These are phyloP conservation scores for Platalea minor DNA, from an alignment of 2,797 vertebrate genomes.

Conservation along the genomic window DNA sequence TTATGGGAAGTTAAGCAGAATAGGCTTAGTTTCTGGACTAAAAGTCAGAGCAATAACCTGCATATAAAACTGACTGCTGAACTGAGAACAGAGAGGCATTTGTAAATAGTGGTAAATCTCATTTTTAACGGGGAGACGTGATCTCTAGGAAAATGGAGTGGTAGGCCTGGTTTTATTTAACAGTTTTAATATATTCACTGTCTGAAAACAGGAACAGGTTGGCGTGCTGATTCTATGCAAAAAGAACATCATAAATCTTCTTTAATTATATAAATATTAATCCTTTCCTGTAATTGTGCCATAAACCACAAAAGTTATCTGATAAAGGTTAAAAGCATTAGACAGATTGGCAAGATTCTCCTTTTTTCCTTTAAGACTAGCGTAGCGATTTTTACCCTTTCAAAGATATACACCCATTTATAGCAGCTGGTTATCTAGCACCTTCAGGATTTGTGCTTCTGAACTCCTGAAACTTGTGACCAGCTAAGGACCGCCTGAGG, in stretches of 20 bases:
- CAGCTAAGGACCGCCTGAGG: background rate
- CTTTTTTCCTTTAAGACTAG: background rate
- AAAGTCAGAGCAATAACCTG: slow-evolving; percentile 29
- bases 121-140: slow-evolving; percentile 3
- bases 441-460: background rate
- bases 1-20: slow-evolving; percentile 61
- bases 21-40: slow-evolving; percentile 32
- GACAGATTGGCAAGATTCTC: background rate
- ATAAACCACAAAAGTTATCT: background rate
- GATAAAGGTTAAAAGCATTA: slow-evolving; percentile 1
- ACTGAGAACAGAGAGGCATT: background rate
- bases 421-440: background rate
- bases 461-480: background rate
- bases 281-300: background rate
- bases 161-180: slow-evolving; percentile 20
- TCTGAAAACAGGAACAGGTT: background rate
- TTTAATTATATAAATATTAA: slow-evolving; percentile 4
- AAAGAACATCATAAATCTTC: background rate
- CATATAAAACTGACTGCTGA: slow-evolving; percentile 4
- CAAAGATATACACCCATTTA: background rate
- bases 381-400: background rate
- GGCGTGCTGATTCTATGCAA: background rate
- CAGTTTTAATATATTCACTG: background rate
- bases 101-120: slow-evolving; percentile 35
- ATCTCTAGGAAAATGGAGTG: background rate